Base-by-base conservation (phyloP, 2,888 invertebrate species). In the Epistrophe eligans region DNA sequence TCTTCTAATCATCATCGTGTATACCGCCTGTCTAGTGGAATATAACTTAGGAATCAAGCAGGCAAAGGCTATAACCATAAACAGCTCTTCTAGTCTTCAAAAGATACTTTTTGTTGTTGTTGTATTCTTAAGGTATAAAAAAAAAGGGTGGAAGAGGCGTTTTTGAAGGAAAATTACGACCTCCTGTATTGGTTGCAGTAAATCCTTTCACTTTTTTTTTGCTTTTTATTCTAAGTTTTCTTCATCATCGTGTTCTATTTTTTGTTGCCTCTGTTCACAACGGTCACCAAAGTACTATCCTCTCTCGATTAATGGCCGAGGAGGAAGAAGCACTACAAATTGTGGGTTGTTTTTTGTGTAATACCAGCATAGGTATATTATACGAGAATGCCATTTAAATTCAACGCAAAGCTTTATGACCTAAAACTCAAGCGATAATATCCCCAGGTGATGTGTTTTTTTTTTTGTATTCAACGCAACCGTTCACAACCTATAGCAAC, bases 371-470 rank as follows among this genome's bases (percentile, higher is more conserved):
- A 64, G 62, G 57, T 60, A 43, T 40, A 24, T 28, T 64, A 45
- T 57, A 64, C 40, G 35, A 43, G 52, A 58, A 72, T 57, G 77
- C 77, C 70, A 79, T 77, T 77, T 85, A 82, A 85, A 85, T 81
- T 81, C 77, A 77, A 80, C 77, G 72, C 77, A 77, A 67, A 64
- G 66, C 80, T 80, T 72, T 80, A 84, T 73, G 70, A 85, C 87
- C 79, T 76, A 83, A 87, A 83, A 87, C 67, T 87, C 83, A 66
- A 79, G 79, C 79, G 83, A 83, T 87, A 87, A 87, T 87, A 87
- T 87, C 87, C 83, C 79, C 79, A 87, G 79, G 87, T 87, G 87
- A 87, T 83, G 79, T 52, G 19, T 60, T 8, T 19, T 60, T 60
- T 60, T 8, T 19, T 40, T 60, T 70, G 43, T 71, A 19, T 73